These are phyloP conservation scores for Scomber colias DNA, from an alignment of 2,113 vertebrate species.

Conservation along the genomic window DNA sequence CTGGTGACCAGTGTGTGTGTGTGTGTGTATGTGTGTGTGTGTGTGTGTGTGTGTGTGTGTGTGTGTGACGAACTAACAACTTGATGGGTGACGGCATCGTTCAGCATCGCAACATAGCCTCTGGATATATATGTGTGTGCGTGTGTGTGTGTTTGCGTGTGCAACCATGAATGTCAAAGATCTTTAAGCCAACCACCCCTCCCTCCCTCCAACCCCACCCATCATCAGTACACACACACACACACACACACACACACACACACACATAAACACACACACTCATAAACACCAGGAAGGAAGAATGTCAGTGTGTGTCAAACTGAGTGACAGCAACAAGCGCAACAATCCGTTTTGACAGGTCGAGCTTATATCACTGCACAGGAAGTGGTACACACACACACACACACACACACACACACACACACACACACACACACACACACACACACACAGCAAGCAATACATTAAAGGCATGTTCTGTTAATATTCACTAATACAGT, in stretches of 20 bases:
- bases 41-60: slow-evolving; percentile 15
- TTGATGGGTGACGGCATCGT: slow-evolving; percentile 57
- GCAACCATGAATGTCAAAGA: slow-evolving; percentile 88
- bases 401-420: slow-evolving; percentile 23
- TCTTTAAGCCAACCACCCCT: slow-evolving; percentile 77
- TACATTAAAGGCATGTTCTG: too few species aligned
- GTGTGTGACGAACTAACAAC: slow-evolving; percentile 26
- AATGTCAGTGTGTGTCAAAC: slow-evolving; percentile 76
- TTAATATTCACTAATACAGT: too few species aligned
- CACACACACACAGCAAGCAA: slow-evolving; percentile 4
- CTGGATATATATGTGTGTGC: slow-evolving; percentile 57
- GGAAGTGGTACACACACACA: not conserved
- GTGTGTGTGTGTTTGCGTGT: slow-evolving; percentile 66
- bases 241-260: slow-evolving; percentile 32
- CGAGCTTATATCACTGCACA: slow-evolving; percentile 38
- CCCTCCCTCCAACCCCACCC: not conserved
- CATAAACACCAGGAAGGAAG: slow-evolving; percentile 79
- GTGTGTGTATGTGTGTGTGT: slow-evolving; percentile 9
- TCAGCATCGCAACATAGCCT: slow-evolving; percentile 77
- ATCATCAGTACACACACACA: slow-evolving; percentile 2
- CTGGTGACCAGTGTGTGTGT: slow-evolving; percentile 2
- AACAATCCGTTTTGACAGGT: slow-evolving; percentile 64
- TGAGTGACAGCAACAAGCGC: slow-evolving; percentile 57
- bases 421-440: slow-evolving; percentile 30
- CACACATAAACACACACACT: slow-evolving; percentile 47